phyloP scores from a whole-genome alignment of 2,888 invertebrate genomes.

The Drosophila suboccidentalis region DNA sequence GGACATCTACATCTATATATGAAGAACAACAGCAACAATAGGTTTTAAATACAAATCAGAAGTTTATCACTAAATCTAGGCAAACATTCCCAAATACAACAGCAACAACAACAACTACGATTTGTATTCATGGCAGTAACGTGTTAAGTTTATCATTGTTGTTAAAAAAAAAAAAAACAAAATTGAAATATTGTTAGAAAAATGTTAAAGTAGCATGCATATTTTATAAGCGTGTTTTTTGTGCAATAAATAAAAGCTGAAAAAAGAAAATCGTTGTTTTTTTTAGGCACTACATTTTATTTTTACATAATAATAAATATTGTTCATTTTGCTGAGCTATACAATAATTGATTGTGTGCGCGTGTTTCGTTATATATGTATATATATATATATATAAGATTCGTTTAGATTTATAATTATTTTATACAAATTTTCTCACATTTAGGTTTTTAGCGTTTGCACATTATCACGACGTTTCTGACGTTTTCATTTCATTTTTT shows the following conservation, averaged over 20 bases:
- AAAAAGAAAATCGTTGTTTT: constrained; percentile 3
- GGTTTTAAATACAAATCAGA: constrained; percentile 24
- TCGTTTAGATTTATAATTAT: constrained; percentile 71
- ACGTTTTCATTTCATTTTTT: constrained; percentile 43
- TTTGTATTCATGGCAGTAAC: constrained; percentile 75
- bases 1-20: constrained; percentile 37
- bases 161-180: constrained; percentile 28
- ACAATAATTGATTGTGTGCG: constrained; percentile 50
- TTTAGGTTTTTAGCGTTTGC: constrained; percentile 71
- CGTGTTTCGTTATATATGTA: constrained; percentile 34
- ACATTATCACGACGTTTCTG: constrained; percentile 74
- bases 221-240: constrained; percentile 54
- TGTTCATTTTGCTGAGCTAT: constrained; percentile 74
- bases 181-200: constrained; percentile 36
- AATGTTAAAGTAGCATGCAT: constrained; percentile 29
- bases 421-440: constrained; percentile 80
- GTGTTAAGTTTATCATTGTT: constrained; percentile 69
- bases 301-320: constrained; percentile 77
- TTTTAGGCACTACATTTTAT: constrained; percentile 61
- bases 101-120: constrained; percentile 41
- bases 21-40: constrained; percentile 57
- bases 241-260: constrained; percentile 36
- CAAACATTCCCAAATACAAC: constrained; percentile 67
- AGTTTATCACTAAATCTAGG: constrained; percentile 69
- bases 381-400: constrained; percentile 48